Evolutionary conservation across 1,140 invertebrate genomes (phyloP).

Genomic region (Lepidotrigona ventralis): DNA sequence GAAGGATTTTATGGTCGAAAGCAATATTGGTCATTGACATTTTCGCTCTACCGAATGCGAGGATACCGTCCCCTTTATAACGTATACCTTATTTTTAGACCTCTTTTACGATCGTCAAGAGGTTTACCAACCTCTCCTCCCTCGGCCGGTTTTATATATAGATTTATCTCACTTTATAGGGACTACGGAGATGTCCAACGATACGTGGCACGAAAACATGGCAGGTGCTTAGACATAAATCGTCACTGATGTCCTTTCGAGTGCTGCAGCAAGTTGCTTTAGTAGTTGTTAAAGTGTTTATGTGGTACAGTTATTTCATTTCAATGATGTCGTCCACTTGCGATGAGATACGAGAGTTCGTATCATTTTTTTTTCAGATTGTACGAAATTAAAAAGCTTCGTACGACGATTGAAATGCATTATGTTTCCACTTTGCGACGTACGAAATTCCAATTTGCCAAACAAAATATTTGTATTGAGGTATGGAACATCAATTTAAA

Average conservation of each 20-base stretch:
- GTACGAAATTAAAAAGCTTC: background rate
- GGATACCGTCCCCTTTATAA: slow-evolving; percentile 7
- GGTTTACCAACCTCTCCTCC: background rate
- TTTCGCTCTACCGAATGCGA: background rate
- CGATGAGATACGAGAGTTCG: too few species aligned
- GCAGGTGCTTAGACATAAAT: background rate
- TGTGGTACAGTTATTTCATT: background rate
- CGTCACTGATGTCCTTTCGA: background rate
- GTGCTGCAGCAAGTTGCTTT: background rate
- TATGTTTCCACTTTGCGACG: background rate
- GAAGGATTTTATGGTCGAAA: slow-evolving; percentile 31
- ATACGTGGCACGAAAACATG: background rate
- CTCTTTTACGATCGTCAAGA: background rate
- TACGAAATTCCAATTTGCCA: too few species aligned
- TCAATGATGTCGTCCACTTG: background rate
- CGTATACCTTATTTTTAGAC: too few species aligned
- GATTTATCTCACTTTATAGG: background rate
- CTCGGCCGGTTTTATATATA: background rate
- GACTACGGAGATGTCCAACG: background rate
- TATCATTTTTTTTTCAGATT: too few species aligned
- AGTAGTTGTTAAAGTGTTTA: background rate
- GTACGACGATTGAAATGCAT: background rate
- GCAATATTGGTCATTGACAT: slow-evolving; percentile 18
- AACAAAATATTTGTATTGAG: too few species aligned
- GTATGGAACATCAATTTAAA: too few species aligned